phyloP scores from a whole-genome alignment of 2,797 vertebrate species.

The Serranus cabrilla region DNA sequence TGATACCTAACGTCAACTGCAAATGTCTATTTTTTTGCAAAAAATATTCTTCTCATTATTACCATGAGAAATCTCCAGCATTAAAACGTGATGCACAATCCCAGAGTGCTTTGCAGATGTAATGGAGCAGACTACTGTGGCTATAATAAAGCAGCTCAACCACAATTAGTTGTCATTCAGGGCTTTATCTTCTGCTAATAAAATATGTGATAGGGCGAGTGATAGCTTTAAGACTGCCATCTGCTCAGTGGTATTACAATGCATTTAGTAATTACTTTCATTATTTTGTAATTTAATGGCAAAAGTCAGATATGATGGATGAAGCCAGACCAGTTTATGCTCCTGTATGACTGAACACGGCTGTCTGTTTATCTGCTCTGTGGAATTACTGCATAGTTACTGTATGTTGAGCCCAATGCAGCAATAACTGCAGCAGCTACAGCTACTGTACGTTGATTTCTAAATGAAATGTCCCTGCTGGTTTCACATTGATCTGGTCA shows the following conservation, averaged over 20 bases:
- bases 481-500: conserved; percentile 7
- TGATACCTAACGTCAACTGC: background rate
- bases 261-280: conserved; percentile 32
- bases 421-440: background rate
- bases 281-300: conserved; percentile 35
- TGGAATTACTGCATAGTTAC: conserved; percentile 30
- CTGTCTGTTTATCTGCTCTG: conserved; percentile 46
- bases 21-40: background rate
- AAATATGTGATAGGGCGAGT: conserved; percentile 40
- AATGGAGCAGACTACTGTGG: background rate
- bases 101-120: conserved; percentile 15
- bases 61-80: background rate
- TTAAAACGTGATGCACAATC: conserved; percentile 18
- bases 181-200: conserved; percentile 41
- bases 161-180: conserved; percentile 11
- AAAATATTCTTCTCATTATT: background rate
- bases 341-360: conserved; percentile 16
- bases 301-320: conserved; percentile 27
- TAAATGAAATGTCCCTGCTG: background rate
- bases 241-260: conserved; percentile 14
- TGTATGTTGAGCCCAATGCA: conserved; percentile 3
- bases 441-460: background rate
- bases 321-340: background rate
- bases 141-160: conserved; percentile 5
- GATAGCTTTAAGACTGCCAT: conserved; percentile 39